A percentile compares a stretch with the other conserved stretches of the same genome.
Evolutionary conservation across 2,797 vertebrate genomes (phyloP).

Genomic region (Manis crassicaudata): DNA sequence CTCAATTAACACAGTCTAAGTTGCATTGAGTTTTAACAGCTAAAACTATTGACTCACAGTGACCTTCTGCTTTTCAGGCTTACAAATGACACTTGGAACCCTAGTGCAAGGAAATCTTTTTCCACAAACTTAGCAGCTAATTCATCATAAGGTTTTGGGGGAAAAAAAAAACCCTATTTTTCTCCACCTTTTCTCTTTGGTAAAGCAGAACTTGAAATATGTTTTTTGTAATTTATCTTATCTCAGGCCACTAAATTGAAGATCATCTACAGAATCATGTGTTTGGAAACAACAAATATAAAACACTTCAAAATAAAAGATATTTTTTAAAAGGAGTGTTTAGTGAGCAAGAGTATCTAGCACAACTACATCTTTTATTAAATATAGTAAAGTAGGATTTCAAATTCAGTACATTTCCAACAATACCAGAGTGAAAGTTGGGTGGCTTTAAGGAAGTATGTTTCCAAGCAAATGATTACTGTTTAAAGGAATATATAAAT

Average conservation of each 20-base stretch:
- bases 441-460: neutral
- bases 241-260: neutral
- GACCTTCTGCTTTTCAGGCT: neutral
- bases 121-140: neutral
- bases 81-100: neutral
- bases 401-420: constrained; percentile 5
- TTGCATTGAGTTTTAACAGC: neutral
- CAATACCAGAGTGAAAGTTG: neutral
- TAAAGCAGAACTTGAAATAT: neutral
- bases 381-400: neutral
- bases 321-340: neutral
- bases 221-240: neutral
- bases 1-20: neutral
- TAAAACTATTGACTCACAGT: neutral
- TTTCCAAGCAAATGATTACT: constrained; percentile 12
- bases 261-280: neutral
- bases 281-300: neutral
- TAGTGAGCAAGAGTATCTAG: neutral
- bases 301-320: neutral
- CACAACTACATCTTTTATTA: neutral
- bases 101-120: neutral
- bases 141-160: constrained; percentile 11
- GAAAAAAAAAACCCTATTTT: neutral
- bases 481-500: neutral
- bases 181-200: neutral